Base-by-base conservation (phyloP, 2,888 invertebrate species). In the Limnephilus rhombicus region DNA sequence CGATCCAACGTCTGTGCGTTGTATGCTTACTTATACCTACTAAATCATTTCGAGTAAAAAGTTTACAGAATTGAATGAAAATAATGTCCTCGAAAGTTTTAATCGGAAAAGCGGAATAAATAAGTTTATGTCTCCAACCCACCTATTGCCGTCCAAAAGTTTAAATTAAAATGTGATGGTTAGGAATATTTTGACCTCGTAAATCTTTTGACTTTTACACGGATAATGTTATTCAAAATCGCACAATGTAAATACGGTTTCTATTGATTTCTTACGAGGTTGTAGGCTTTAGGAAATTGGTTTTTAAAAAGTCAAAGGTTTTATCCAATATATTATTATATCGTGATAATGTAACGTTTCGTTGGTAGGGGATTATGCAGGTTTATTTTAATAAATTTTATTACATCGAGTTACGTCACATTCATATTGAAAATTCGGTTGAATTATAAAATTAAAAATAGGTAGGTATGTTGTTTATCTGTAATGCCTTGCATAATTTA, bases 151-250 rank as follows among this genome's bases (percentile, higher is more conserved):
- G 31, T 82, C 31, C 82, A 82, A 82, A 82, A 82, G 82, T 82
- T 82, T 82, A 82, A 82, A 82, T 82, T 82, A 82, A 82, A 82
- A 82, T 34, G 82, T 82, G 82, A 31, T 34, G 31, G 31, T 15
- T 82, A 82, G 29, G 29, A 82, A 45, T 68, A 68, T 83, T 31
- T 90, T 82, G 90, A 90, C 82, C 83, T 90, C 83, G 49, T 49
- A 83, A 45, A 68, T 68, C 68, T 68, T 68, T 68, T 68, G 68
- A 5, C 68, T 68, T 68, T 24, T 68, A 68, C 11, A 68, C 24
- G 68, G 68, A 68, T 9, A 5, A n/a, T 1, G 68, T 68, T 68
- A 68, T 68, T 68, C 24, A 24, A n/a, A 68, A 68, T 68, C 68
- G 68, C 68, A 68, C 68, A 68, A 68, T 68, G 68, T 68, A 68